Evolutionary conservation across 1,140 invertebrate species (phyloP), one percentile per base, ranked within the genome.

Genomic region (Bombus consobrinus): DNA sequence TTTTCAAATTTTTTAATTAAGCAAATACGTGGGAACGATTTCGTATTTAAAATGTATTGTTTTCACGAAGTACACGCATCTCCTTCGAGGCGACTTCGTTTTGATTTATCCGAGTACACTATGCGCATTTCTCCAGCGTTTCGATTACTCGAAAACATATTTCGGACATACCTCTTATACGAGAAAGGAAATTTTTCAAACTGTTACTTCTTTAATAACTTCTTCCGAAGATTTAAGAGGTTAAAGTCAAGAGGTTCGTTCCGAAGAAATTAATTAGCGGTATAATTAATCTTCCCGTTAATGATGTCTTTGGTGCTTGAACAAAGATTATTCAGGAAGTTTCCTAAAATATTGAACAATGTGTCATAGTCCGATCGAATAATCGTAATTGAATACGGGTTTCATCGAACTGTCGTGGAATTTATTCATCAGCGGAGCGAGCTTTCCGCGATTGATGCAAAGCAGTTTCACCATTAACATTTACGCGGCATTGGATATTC

Each of bases 381-480:
- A 78, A 15, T 72, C 47, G 34, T 59, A n/a, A 59, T 57, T 57
- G 81, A 77, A 68, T n/a, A 13, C 69, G 18, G 62, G 59, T 87
- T 87, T 87, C 79, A 62, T 62, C 13, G 47, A 68, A 66, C 74
- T 9, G 32, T 62, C 75, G 37, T 64, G 28, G 34, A 83, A 79
- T 80, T 83, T 87, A 83, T 88, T 66, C 34, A 53, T 32, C 47
- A 12, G 59, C 62, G 37, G 83, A 69, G 83, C 66, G 22, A 88
- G 75, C 62, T 83, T 87, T 80, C 71, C 75, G 39, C 86, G 68
- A 79, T 57, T 53, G 81, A 69, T 25, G 62, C 25, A 69, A 72
- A 74, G 43, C 69, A n/a, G 81, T 88, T 88, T 88, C 85, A 72
- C 75, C 75, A 41, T 83, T 78, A 68, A 83, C 66, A 88, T 87